Evolutionary conservation across 2,888 invertebrate genomes (phyloP), one percentile per base, ranked within the genome.

Genomic region (Carabus problematicus): DNA sequence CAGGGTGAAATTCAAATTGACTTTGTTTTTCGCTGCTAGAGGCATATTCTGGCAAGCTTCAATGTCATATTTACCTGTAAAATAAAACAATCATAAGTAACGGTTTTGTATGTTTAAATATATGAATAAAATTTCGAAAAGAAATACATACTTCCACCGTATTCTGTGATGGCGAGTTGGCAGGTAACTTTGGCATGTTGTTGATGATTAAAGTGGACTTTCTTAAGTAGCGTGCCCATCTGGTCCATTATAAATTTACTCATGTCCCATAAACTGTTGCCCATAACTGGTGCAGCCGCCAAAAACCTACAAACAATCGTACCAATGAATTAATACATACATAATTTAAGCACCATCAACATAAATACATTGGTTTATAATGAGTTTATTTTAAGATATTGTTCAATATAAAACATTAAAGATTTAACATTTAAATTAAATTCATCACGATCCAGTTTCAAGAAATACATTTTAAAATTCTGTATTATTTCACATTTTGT

Each of bases 251-350:
- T 81, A 73, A 87, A 88, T 78, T 85, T 85, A 72, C 87, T 85
- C 73, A 90, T 76, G 75, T 86, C 85, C 77, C 85, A 84, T 29
- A 82, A 75, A 55, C 89, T 87, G 75, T 85, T 88, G 75, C 88
- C 88, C 81, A 92, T 84, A 77, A 88, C 87, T 0, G 93, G 93
- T 2, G 89, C 87, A 78, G 89, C 87, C 72, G 87, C 82, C 77
- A 91, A 84, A 73, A 92, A 87, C 79, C 92, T 93, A 82, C 68
- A 73, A 71, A 71, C 72, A 68, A 12, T 52, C 19, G 8, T 16
- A 52, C 52, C 16, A 14, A 52, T 29, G 29, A 29, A 29, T 29
- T 29, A 29, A 29, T 29, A 29, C 29, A 29, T 29, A 6, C 29
- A 6, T 6, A 29, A 29, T 29, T 29, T 29, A 29, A 29, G 29